Evolutionary conservation across 2,113 vertebrate species (phyloP).

Genomic region (Chamaea fasciata): DNA sequence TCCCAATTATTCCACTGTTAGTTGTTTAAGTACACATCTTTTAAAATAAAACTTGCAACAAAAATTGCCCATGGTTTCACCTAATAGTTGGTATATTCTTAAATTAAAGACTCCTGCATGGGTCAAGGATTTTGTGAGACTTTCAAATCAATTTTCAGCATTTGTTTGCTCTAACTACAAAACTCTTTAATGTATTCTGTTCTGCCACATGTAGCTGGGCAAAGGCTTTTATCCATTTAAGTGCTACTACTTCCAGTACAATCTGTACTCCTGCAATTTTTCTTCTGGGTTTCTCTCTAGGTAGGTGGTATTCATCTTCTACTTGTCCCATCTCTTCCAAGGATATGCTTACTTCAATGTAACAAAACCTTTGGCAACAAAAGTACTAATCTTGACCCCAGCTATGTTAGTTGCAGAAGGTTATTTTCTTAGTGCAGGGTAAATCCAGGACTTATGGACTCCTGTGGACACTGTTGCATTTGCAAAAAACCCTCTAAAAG

Average conservation of each 20-base stretch:
- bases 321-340: neutral
- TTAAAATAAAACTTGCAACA: neutral
- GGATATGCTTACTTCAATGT: neutral
- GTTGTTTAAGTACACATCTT: neutral
- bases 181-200: neutral
- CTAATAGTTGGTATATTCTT: neutral
- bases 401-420: neutral
- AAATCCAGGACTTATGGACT: neutral
- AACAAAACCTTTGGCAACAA: neutral
- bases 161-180: neutral
- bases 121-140: neutral
- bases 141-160: neutral
- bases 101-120: neutral
- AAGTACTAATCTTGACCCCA: neutral
- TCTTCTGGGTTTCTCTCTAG: neutral
- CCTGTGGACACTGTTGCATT: neutral
- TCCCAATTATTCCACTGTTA: neutral
- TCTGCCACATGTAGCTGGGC: neutral
- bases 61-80: neutral
- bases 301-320: neutral
- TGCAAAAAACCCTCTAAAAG: neutral
- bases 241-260: neutral
- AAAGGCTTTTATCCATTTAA: neutral
- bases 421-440: neutral
- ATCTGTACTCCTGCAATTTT: neutral